phyloP scores from a whole-genome alignment of 2,888 invertebrate genomes.

The Sturmia bella region DNA sequence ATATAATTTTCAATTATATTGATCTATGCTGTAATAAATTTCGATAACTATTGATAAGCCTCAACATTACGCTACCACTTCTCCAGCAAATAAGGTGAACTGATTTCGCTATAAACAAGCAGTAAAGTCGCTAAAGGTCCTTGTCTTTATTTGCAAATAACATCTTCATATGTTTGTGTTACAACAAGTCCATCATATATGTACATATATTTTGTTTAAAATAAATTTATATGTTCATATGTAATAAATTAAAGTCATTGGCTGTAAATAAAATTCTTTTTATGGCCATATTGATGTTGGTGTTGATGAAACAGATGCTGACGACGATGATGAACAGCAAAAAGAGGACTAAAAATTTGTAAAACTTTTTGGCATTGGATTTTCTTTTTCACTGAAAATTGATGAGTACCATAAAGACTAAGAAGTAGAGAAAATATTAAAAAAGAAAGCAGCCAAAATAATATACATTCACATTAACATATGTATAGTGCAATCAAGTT shows the following conservation, averaged over 20 bases:
- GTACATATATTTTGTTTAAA: slow-evolving; percentile 4
- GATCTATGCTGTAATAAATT: too few relatives aligned
- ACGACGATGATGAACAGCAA: slow-evolving; percentile 44
- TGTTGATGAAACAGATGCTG: slow-evolving; percentile 40
- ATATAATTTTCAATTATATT: too few relatives aligned
- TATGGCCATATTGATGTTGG: slow-evolving; percentile 28
- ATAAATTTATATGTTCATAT: slow-evolving; percentile 7
- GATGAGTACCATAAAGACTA: slow-evolving; percentile 21
- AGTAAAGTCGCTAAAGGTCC: too few relatives aligned
- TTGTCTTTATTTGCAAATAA: too few relatives aligned
- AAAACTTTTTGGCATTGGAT: slow-evolving; percentile 53
- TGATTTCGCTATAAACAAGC: too few relatives aligned
- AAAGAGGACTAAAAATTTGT: slow-evolving; percentile 7
- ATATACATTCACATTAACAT: background rate
- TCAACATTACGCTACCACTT: too few relatives aligned
- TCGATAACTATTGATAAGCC: too few relatives aligned
- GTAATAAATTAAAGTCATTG: slow-evolving; percentile 29
- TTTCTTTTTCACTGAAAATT: slow-evolving; percentile 13
- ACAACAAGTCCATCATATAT: background rate
- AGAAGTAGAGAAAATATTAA: slow-evolving; percentile 48
- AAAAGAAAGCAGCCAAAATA: too few relatives aligned
- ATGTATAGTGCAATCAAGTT: slow-evolving; percentile 70
- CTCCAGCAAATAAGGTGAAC: too few relatives aligned
- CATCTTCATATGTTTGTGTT: too few relatives aligned
- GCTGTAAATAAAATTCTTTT: slow-evolving; percentile 16